Evolutionary conservation across 1,140 invertebrate species (phyloP).

Genomic region (Cydia pomonella): DNA sequence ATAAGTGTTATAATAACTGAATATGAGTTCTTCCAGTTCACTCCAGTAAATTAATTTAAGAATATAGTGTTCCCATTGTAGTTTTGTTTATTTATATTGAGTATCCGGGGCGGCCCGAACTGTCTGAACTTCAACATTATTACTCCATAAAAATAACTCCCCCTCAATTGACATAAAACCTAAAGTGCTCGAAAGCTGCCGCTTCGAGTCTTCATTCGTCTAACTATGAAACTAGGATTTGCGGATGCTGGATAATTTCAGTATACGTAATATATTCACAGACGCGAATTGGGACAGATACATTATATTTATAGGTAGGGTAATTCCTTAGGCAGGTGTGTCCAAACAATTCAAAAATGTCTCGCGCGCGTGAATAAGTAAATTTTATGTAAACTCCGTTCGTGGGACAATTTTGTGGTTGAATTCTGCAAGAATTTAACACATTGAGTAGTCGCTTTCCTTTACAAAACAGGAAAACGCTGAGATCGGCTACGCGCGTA

Average conservation of each 20-base stretch:
- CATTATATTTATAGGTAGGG: too few relatives aligned
- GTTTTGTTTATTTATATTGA: constrained; percentile 1
- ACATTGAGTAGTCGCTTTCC: too few relatives aligned
- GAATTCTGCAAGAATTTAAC: too few relatives aligned
- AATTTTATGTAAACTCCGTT: too few relatives aligned
- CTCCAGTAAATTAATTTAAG: neutral
- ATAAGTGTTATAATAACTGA: neutral
- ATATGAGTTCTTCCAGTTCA: neutral
- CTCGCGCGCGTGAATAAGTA: too few relatives aligned
- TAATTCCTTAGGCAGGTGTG: too few relatives aligned
- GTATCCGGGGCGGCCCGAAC: neutral
- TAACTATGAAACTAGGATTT: constrained; percentile 4
- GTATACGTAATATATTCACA: neutral
- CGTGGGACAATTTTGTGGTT: too few relatives aligned
- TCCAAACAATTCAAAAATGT: too few relatives aligned
- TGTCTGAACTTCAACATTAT: neutral
- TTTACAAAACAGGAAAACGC: too few relatives aligned
- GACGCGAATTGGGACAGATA: neutral
- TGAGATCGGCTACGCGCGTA: too few relatives aligned
- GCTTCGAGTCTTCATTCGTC: neutral
- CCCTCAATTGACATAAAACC: neutral
- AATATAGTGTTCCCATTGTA: neutral
- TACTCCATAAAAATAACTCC: neutral
- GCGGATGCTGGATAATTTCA: too few relatives aligned
- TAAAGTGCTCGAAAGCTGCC: neutral